Base-by-base conservation (phyloP, 2,113 vertebrate species). In the Epinephelus lanceolatus region DNA sequence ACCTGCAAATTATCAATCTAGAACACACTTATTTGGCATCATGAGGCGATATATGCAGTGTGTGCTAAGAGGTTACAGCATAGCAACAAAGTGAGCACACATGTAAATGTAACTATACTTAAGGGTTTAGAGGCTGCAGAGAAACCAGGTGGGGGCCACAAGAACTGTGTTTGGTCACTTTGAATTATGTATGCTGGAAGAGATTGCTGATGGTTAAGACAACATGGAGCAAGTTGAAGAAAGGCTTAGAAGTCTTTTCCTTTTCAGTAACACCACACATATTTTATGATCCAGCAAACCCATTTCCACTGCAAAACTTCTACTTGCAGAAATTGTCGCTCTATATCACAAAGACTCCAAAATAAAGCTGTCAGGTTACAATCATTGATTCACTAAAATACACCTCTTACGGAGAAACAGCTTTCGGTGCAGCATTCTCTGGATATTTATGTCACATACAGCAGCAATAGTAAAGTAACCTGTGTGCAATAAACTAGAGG, bases 341-440 rank as follows among this genome's bases (percentile, higher is more conserved):
- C 13, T 60, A 42, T 12, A 71, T 66, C 51, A 56, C 59, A 11
- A 17, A 42, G 11, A 18, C 81, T 52, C 14, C 23, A 5, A 61
- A 70, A 70, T 76, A 76, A 76, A 76, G 27, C 66, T 84, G 75
- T 67, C 69, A 23, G 67, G 51, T 66, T 59, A 4, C 75, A 67
- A 45, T 73, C 55, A 63, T 27, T 11, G 18, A 57, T 5, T 75
- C 63, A 53, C 66, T 75, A 65, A 76, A 78, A 78, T 23, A 30
- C 19, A 49, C 47, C 25, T 27, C 27, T 23, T n/a, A 1, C 19
- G 19, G 27, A 45, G 30, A 59, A 45, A 73, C 5, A 40, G 18
- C 14, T 45, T 45, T 62, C 12, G 56, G 21, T 53, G 17, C 9
- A 11, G 47, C 10, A 1, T 10, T 45, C 42, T 45, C 30, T 11